These are phyloP conservation scores for Podilymbus podiceps DNA, from an alignment of 2,113 vertebrate species.

Conservation along the genomic window DNA sequence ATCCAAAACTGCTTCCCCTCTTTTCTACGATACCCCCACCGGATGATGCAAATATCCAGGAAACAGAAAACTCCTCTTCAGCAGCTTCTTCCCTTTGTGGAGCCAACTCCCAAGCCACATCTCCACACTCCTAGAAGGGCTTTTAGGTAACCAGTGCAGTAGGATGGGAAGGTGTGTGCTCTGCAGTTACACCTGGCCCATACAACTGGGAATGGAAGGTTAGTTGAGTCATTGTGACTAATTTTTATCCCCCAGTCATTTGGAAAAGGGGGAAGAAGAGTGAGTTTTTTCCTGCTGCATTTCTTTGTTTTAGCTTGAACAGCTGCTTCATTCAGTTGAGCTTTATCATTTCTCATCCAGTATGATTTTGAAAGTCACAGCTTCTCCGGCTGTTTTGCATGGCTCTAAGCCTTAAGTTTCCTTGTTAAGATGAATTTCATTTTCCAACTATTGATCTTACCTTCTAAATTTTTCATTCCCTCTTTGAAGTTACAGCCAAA, in stretches of 20 bases:
- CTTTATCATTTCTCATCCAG: background rate
- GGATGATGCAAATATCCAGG: background rate
- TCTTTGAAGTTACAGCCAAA: conserved; percentile 49
- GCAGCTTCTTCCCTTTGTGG: background rate
- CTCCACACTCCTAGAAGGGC: background rate
- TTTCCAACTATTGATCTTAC: conserved; percentile 36
- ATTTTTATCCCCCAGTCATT: background rate
- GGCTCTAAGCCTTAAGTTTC: background rate
- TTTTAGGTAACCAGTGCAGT: accelerated
- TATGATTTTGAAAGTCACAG: background rate
- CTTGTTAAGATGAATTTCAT: conserved; percentile 15
- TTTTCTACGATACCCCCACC: background rate
- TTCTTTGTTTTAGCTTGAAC: background rate
- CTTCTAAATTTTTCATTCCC: conserved; percentile 28
- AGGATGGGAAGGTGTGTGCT: background rate
- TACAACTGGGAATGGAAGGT: background rate
- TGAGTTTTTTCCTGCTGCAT: background rate
- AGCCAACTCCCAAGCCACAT: background rate
- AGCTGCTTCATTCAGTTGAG: background rate
- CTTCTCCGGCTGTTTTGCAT: background rate
- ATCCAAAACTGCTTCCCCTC: background rate
- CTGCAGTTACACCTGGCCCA: background rate
- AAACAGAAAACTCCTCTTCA: background rate
- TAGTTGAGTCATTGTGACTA: background rate
- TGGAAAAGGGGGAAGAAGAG: background rate